Percentiles rank a stretch among this genome's conserved stretches.
Evolutionary conservation across 30 jellyfish, hydroid and myxozoan species (phyloP).

Genomic region (Hydractinia echinata): DNA sequence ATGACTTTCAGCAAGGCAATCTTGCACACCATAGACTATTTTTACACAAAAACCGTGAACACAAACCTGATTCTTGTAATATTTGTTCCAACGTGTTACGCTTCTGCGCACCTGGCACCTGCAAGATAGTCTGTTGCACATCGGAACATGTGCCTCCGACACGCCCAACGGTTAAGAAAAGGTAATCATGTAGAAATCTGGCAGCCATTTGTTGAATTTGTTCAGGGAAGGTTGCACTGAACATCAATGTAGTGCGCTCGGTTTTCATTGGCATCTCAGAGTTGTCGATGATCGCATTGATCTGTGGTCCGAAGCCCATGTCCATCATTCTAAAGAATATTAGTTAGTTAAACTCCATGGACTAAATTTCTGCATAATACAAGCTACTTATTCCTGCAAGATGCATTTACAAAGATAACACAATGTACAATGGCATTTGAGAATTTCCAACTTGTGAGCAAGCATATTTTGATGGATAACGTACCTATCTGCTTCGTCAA

Average conservation of each 20-base stretch:
- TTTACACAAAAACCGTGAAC: no score
- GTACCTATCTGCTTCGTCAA: slow-evolving; percentile 94
- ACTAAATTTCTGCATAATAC: neutral
- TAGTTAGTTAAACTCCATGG: neutral
- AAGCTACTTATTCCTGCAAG: neutral
- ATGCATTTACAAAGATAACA: neutral
- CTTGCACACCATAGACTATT: no score
- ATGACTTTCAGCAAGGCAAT: no score
- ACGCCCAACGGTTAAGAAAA: slow-evolving; percentile 92
- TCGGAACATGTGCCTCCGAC: slow-evolving; percentile 97
- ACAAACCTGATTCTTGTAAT: slow-evolving; percentile 61
- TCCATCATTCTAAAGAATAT: slow-evolving; percentile 69
- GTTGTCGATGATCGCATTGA: slow-evolving; percentile 45
- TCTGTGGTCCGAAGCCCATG: slow-evolving; percentile 93
- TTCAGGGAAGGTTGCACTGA: slow-evolving; percentile 98
- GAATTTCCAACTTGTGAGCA: neutral
- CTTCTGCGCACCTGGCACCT: slow-evolving; percentile 62
- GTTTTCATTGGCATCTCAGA: slow-evolving; percentile 84
- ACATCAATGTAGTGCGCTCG: slow-evolving; percentile 76
- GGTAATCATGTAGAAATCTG: slow-evolving; percentile 64
- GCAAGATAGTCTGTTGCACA: slow-evolving; percentile 67
- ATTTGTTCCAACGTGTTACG: slow-evolving; percentile 72
- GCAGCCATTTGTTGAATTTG: slow-evolving; percentile 95
- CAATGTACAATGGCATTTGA: neutral
- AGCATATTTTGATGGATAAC: neutral